Evolutionary conservation across 2,113 vertebrate genomes (phyloP).

Genomic region (Craseonycteris thonglongyai): DNA sequence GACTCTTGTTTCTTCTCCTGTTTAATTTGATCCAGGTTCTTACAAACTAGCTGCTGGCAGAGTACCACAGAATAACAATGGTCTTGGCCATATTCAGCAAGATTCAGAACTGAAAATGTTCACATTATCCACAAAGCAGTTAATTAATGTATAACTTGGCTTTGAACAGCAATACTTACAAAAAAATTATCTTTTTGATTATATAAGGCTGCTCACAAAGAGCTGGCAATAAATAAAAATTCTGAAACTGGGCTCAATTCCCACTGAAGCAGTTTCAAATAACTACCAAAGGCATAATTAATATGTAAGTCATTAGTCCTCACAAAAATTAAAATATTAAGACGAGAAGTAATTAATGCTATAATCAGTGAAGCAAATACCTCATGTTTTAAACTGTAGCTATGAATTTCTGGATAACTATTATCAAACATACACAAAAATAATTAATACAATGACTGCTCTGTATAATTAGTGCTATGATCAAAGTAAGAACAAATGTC

Average conservation of each 20-base stretch:
- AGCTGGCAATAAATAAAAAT: slow-evolving; percentile 20
- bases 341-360: neutral
- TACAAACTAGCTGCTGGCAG: neutral
- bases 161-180: neutral
- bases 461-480: neutral
- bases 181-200: neutral
- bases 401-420: neutral
- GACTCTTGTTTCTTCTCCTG: neutral
- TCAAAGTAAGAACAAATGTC: neutral
- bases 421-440: slow-evolving; percentile 4
- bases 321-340: slow-evolving; percentile 16
- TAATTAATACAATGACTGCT: neutral
- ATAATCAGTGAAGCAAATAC: neutral
- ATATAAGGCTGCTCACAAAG: neutral
- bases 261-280: neutral
- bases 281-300: neutral
- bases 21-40: neutral
- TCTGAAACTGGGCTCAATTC: neutral
- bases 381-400: slow-evolving; percentile 29
- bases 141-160: neutral
- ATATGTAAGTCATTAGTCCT: neutral
- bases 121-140: neutral
- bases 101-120: neutral
- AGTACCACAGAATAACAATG: neutral
- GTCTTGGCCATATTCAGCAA: neutral